Percentiles rank a stretch among this genome's conserved stretches.
Evolutionary conservation across 2,797 vertebrate genomes (phyloP).

Genomic region (Semotilus atromaculatus): DNA sequence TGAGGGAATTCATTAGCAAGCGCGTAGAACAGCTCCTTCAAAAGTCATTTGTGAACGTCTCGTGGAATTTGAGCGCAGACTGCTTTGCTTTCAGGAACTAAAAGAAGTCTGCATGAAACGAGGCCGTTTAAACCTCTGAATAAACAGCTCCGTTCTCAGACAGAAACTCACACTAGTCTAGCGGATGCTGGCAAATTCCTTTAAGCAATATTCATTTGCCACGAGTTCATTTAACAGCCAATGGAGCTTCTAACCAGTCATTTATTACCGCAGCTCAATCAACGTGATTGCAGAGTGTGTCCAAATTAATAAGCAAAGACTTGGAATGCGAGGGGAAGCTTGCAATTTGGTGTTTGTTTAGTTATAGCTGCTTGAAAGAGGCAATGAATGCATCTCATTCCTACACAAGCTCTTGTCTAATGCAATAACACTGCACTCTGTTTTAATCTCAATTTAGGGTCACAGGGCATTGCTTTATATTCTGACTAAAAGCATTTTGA

Average conservation of each 20-base stretch:
- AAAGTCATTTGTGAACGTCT: slow-evolving; percentile 47
- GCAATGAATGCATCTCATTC: slow-evolving; percentile 27
- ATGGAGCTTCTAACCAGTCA: slow-evolving; percentile 65
- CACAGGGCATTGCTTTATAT: background rate
- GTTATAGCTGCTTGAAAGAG: slow-evolving; percentile 24
- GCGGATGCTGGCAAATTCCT: slow-evolving; percentile 47
- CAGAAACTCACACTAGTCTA: background rate
- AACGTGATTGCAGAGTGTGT: slow-evolving; percentile 49
- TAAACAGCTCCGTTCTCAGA: slow-evolving; percentile 22
- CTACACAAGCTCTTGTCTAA: slow-evolving; percentile 5
- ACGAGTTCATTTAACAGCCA: slow-evolving; percentile 66
- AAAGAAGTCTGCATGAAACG: background rate
- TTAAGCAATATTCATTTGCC: slow-evolving; percentile 61
- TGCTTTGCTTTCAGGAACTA: slow-evolving; percentile 26
- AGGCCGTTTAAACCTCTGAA: slow-evolving; percentile 17
- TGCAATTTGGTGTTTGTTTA: slow-evolving; percentile 43
- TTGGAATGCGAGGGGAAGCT: slow-evolving; percentile 47
- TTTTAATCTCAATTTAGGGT: slow-evolving; percentile 5
- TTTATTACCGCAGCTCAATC: slow-evolving; percentile 65
- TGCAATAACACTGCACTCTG: background rate
- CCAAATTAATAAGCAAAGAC: slow-evolving; percentile 45
- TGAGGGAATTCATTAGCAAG: slow-evolving; percentile 51
- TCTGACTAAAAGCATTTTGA: slow-evolving; percentile 7
- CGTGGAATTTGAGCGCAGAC: background rate
- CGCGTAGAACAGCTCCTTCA: slow-evolving; percentile 22